These are phyloP conservation scores for Yoshiicerus persimilis DNA, from an alignment of 1,140 invertebrate genomes.

Conservation along the genomic window DNA sequence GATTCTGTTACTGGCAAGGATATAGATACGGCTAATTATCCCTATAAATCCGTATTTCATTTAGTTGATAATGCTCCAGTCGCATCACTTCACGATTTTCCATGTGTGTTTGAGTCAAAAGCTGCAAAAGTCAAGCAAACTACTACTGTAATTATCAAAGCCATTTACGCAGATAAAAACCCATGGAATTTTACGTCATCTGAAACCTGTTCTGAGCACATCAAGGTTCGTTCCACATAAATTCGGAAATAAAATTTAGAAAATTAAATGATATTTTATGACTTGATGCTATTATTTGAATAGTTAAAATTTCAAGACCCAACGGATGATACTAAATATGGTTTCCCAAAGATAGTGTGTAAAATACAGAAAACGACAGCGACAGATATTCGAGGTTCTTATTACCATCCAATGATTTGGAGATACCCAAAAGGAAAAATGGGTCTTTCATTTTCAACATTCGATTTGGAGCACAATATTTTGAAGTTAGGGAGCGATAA, in stretches of 20 bases:
- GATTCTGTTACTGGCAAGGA: constrained; percentile 22
- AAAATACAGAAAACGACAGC: constrained; percentile 1
- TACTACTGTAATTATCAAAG: constrained; percentile 25
- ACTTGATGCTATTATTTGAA: neutral
- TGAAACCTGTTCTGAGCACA: constrained; percentile 28
- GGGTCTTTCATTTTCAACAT: constrained; percentile 31
- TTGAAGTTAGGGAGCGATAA: neutral
- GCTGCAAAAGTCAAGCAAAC: neutral
- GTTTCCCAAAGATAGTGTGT: constrained; percentile 30
- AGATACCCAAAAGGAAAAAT: constrained; percentile 28
- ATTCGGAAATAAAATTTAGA: neutral
- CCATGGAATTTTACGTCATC: constrained; percentile 28
- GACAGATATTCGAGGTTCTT: neutral
- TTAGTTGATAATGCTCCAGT: constrained; percentile 9
- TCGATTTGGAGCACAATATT: constrained; percentile 8
- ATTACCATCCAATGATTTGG: constrained; percentile 32
- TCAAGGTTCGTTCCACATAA: neutral
- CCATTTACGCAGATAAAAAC: constrained; percentile 18
- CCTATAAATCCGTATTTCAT: constrained; percentile 35
- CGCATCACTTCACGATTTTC: neutral
- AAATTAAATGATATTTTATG: neutral
- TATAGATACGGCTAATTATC: constrained; percentile 37
- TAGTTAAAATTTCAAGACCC: constrained; percentile 5
- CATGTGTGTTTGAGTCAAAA: constrained; percentile 28
- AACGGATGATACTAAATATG: neutral